These are phyloP conservation scores for Steromphala cineraria DNA, from an alignment of 2,888 invertebrate genomes.

Conservation along the genomic window DNA sequence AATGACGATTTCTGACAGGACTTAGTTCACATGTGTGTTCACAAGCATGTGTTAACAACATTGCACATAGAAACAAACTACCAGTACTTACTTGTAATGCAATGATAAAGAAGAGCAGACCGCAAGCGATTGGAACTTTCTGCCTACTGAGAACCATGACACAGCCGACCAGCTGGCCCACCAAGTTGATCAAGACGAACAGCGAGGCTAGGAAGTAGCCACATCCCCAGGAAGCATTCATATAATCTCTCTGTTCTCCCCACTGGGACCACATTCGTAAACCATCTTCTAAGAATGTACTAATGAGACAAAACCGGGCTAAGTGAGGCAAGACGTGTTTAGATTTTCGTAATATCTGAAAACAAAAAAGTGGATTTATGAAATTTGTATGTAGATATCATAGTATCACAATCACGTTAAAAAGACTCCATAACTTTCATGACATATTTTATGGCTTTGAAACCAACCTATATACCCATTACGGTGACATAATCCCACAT, in stretches of 20 bases:
- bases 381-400: too few species aligned
- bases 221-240: constrained; percentile 98
- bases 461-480: too few species aligned
- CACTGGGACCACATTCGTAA: constrained; percentile 99
- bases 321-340: constrained; percentile 93
- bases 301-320: constrained; percentile 96
- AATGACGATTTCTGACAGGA: too few species aligned
- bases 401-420: too few species aligned
- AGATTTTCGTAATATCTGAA: constrained; percentile 91
- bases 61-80: too few species aligned
- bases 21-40: too few species aligned
- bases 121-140: constrained; percentile 85
- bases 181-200: constrained; percentile 95
- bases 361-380: background rate
- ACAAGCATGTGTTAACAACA: too few species aligned
- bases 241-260: constrained; percentile 97
- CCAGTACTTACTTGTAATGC: constrained; percentile 86
- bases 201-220: constrained; percentile 93
- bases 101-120: constrained; percentile 95
- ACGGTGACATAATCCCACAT: too few species aligned
- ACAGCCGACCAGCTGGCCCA: constrained; percentile 97
- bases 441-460: too few species aligned
- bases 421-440: too few species aligned
- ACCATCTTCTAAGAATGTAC: constrained; percentile 99
- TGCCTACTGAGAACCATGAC: constrained; percentile 95